Evolutionary conservation across 2,888 invertebrate genomes (phyloP).

Genomic region (Pinctada fucata): DNA sequence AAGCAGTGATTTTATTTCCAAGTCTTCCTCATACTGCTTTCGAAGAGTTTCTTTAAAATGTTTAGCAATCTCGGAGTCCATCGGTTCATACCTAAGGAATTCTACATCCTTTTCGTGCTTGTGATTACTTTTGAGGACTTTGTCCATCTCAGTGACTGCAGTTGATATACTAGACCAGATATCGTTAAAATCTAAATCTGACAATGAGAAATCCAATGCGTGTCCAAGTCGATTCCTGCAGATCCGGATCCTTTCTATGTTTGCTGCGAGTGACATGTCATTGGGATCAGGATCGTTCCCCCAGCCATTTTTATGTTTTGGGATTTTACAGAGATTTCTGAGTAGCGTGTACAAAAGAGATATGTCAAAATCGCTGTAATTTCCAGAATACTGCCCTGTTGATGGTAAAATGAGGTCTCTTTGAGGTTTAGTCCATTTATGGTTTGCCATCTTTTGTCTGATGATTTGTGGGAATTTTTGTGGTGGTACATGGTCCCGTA

Average conservation of each 20-base stretch:
- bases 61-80: no score
- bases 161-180: no score
- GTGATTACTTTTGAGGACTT: no score
- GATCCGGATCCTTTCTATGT: constrained; percentile 4
- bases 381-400: not conserved
- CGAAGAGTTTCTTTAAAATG: no score
- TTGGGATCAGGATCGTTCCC: not conserved
- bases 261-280: not conserved
- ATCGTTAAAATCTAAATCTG: no score
- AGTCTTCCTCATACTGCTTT: no score
- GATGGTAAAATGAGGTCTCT: not conserved
- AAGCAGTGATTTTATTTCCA: no score
- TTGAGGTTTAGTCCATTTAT: not conserved
- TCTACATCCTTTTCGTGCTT: no score
- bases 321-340: constrained; percentile 8
- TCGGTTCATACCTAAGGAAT: no score
- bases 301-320: not conserved
- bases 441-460: not conserved
- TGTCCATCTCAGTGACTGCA: no score
- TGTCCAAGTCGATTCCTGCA: not conserved
- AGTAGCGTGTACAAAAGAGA: constrained; percentile 4
- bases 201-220: no score
- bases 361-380: constrained; percentile 3
- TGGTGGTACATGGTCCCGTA: not conserved
- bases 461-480: not conserved